Percentiles rank a stretch among this genome's conserved stretches.
Evolutionary conservation across 2,797 vertebrate genomes (phyloP).

Genomic region (Apogon talboti): DNA sequence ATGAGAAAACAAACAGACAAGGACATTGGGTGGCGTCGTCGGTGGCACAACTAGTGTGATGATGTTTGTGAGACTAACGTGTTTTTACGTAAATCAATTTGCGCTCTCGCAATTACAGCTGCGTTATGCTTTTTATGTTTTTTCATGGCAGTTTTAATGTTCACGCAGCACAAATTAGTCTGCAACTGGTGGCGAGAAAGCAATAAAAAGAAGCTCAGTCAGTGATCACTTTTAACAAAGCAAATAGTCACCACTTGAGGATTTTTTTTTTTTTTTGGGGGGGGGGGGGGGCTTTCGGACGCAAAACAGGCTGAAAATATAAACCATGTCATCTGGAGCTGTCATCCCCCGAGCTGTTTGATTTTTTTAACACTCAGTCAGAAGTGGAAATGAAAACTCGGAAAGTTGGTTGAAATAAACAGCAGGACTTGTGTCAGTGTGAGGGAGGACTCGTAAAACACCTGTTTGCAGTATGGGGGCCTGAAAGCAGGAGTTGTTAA

Average conservation of each 20-base stretch:
- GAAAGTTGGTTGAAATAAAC: slow-evolving; percentile 60
- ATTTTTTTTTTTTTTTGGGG: not conserved
- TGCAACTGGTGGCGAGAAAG: slow-evolving; percentile 22
- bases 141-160: slow-evolving; percentile 21
- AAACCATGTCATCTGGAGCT: slow-evolving; percentile 47
- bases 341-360: slow-evolving; percentile 36
- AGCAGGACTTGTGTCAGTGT: slow-evolving; percentile 61
- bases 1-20: slow-evolving; percentile 1
- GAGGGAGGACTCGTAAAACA: slow-evolving; percentile 78
- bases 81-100: slow-evolving; percentile 54
- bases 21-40: slow-evolving; percentile 37
- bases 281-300: too few species aligned
- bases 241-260: slow-evolving; percentile 39
- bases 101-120: slow-evolving; percentile 10
- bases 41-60: slow-evolving; percentile 20
- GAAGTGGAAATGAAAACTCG: slow-evolving; percentile 47
- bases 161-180: slow-evolving; percentile 27
- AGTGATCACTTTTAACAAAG: slow-evolving; percentile 29
- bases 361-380: slow-evolving; percentile 58
- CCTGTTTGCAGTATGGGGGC: slow-evolving; percentile 79
- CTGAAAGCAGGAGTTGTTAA: slow-evolving; percentile 80
- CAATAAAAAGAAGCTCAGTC: slow-evolving; percentile 25
- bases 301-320: slow-evolving; percentile 34
- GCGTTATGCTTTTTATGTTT: slow-evolving; percentile 16
- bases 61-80: slow-evolving; percentile 30